Conservation (phyloP, 2,797 vertebrate species). For the Gambelia wislizenii region DNA sequence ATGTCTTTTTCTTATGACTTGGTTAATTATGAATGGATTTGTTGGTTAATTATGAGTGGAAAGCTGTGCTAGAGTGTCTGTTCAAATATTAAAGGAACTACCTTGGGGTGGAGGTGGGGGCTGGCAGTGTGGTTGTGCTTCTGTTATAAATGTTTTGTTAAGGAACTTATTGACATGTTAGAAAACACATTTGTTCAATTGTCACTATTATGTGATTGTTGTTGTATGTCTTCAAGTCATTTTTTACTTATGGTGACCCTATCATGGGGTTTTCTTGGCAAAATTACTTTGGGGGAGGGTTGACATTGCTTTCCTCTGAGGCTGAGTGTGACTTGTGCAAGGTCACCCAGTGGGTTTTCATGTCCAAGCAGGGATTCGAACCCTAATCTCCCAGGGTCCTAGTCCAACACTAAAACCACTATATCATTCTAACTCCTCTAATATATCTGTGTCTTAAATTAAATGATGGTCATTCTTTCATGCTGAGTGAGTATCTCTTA, state of each 20-base stretch:
- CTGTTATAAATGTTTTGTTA: conserved; percentile 22
- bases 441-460: not conserved
- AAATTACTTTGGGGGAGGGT: too few relatives aligned
- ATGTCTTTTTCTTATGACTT: not conserved
- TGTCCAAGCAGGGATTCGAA: too few relatives aligned
- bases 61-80: conserved; percentile 49
- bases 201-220: not conserved
- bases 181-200: not conserved
- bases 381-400: too few relatives aligned
- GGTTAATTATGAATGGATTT: conserved; percentile 45
- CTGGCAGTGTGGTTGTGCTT: conserved; percentile 30
- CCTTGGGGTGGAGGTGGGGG: conserved; percentile 41
- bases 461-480: not conserved
- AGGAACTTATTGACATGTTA: not conserved
- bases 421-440: too few relatives aligned
- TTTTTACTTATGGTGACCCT: too few relatives aligned
- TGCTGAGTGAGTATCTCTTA: not conserved
- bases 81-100: conserved; percentile 45
- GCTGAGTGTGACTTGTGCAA: too few relatives aligned
- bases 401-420: too few relatives aligned
- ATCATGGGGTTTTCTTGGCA: too few relatives aligned
- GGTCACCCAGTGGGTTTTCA: too few relatives aligned
- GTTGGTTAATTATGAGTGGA: conserved; percentile 41
- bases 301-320: too few relatives aligned
- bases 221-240: too few relatives aligned